A percentile compares a stretch with the other conserved stretches of the same genome.
These are phyloP conservation scores for Nomada ruficornis DNA, from an alignment of 2,888 invertebrate species.

Conservation along the genomic window DNA sequence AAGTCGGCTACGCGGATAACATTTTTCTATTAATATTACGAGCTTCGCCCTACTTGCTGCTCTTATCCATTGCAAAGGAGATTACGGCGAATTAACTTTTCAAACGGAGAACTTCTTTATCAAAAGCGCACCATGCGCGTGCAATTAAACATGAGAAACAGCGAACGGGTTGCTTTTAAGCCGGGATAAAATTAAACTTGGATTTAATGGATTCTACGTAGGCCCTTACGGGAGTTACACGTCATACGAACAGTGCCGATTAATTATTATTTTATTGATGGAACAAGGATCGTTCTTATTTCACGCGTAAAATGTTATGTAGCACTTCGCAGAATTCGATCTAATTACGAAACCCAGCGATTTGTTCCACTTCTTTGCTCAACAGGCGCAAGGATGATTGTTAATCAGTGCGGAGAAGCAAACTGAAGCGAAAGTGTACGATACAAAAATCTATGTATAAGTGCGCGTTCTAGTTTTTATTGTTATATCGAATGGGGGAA, in stretches of 20 bases:
- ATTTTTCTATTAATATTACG: neutral
- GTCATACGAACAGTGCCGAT: too few relatives aligned
- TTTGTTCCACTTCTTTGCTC: conserved; percentile 32
- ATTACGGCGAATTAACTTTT: neutral
- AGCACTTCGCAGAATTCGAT: conserved; percentile 9
- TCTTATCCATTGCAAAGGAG: neutral
- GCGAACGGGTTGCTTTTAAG: neutral
- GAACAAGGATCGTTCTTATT: neutral
- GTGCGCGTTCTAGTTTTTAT: neutral
- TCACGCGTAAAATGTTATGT: conserved; percentile 15
- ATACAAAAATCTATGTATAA: neutral
- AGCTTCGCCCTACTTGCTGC: neutral
- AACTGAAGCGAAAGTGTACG: conserved; percentile 35
- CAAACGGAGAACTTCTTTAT: neutral
- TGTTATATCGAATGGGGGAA: neutral
- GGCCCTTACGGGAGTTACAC: too few relatives aligned
- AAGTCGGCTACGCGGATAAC: neutral
- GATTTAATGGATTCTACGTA: too few relatives aligned
- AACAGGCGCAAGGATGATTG: conserved; percentile 32
- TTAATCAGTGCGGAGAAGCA: conserved; percentile 22
- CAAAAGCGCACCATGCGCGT: neutral
- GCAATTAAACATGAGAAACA: neutral
- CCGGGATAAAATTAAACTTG: neutral
- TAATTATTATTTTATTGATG: neutral
- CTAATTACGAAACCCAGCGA: conserved; percentile 15